Conservation (phyloP, 1,140 invertebrate genomes). For the Teleogryllus occipitalis region DNA sequence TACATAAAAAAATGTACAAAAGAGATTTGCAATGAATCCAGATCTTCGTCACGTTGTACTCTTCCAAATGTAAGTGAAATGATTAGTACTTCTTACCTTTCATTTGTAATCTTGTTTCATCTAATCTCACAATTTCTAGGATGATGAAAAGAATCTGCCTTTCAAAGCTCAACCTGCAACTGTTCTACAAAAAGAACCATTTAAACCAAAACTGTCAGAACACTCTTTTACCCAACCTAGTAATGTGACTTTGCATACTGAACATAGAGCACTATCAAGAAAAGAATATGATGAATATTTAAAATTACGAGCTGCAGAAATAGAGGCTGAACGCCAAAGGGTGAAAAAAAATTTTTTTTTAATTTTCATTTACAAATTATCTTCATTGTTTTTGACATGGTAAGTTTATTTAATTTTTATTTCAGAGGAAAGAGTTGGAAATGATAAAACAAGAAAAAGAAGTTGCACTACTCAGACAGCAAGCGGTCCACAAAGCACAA, state of each 20-base stretch:
- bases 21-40: too few species aligned
- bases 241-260: conserved; percentile 41
- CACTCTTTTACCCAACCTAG: conserved; percentile 21
- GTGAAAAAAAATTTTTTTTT: not conserved
- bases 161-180: conserved; percentile 41
- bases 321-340: not conserved
- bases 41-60: too few species aligned
- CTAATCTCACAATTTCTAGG: not conserved
- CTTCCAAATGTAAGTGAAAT: too few species aligned
- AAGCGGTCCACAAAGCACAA: too few species aligned
- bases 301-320: conserved; percentile 36
- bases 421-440: too few species aligned
- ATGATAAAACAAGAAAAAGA: too few species aligned
- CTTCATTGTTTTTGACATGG: too few species aligned
- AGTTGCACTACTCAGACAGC: too few species aligned
- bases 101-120: too few species aligned
- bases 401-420: too few species aligned
- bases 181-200: conserved; percentile 42
- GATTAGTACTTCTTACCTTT: too few species aligned
- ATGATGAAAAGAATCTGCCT: conserved; percentile 26
- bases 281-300: conserved; percentile 37
- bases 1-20: conserved; percentile 27
- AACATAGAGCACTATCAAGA: conserved; percentile 37
- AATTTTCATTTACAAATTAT: too few species aligned
- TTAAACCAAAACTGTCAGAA: conserved; percentile 36